Evolutionary conservation across 1,140 invertebrate species (phyloP), one percentile per base, ranked within the genome.

Genomic region (Halyomorpha halys): DNA sequence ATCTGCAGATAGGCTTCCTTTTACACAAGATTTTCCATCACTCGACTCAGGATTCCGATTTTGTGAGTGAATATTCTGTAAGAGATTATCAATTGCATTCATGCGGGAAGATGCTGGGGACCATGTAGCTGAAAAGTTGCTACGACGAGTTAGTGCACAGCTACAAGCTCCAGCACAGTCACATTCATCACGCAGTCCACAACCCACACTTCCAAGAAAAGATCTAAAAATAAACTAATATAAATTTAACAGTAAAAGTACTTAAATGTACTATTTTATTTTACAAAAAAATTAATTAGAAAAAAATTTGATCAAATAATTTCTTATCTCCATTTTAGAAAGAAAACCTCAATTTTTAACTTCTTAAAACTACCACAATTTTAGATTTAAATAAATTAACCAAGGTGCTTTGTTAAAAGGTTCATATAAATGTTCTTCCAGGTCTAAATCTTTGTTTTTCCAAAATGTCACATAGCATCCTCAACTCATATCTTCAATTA

Each of bases 111-210:
- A 61, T 9, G 64, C 63, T 4, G 67, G 67, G 5, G 67, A 66
- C 66, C 66, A 67, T 2, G 63, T 67, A 16, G 62, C 62, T 2
- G 60, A 61, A 15, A 23, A 27, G 14, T 45, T 25, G 16, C 34
- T 39, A 1, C 30, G 39, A 18, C 19, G 19, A 19, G n/a, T 25
- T 18, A 51, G 47, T 16, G 63, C 59, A 64, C 65, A 65, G 39
- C 53, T 44, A 34, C 64, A 68, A 13, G 67, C 67, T 16, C 60
- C 66, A 34, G 56, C 59, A 47, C 66, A 67, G 44, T 56, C 60
- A 15, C 62, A 62, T 18, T 34, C 44, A 15, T 15, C 34, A 45
- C 44, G 25, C 39, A 19, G 45, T 39, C 23, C 14, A 60, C 9
- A 21, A 30, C 25, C 18, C 25, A 63, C 16, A 65, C 45, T 11